Percentiles rank a stretch among this genome's conserved stretches.
Conservation (phyloP, 1,140 invertebrate genomes). For the Listronotus oregonensis region DNA sequence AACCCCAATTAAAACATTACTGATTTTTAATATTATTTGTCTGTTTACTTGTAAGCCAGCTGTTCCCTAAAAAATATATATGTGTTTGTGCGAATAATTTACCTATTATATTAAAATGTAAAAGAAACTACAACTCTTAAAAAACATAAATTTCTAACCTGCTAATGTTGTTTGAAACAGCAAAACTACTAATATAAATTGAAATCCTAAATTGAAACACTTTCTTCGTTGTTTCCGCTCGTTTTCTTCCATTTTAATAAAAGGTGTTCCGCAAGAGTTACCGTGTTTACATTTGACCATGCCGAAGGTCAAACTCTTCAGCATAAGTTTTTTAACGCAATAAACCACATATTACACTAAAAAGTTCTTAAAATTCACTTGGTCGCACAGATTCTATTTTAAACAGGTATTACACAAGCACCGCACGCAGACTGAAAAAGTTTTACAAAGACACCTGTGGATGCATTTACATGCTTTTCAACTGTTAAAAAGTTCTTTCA, state of each 20-base stretch:
- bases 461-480: conserved; percentile 13
- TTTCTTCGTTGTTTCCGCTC: conserved; percentile 1
- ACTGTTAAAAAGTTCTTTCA: conserved; percentile 6
- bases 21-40: too few relatives aligned
- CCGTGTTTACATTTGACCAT: conserved; percentile 18
- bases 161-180: background rate
- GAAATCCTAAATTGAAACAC: conserved; percentile 6
- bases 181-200: conserved; percentile 7
- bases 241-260: conserved; percentile 14
- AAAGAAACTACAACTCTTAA: too few relatives aligned
- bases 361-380: conserved; percentile 5
- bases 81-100: too few relatives aligned
- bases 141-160: conserved; percentile 3
- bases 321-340: conserved; percentile 8
- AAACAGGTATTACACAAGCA: background rate
- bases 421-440: conserved; percentile 7
- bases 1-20: too few relatives aligned
- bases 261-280: conserved; percentile 2
- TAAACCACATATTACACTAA: conserved; percentile 9
- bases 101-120: too few relatives aligned
- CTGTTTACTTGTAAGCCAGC: too few relatives aligned
- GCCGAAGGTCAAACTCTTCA: conserved; percentile 2
- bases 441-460: conserved; percentile 28
- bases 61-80: too few relatives aligned
- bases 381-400: background rate